Conservation (phyloP, 2,797 vertebrate species). For the Clamator glandarius region DNA sequence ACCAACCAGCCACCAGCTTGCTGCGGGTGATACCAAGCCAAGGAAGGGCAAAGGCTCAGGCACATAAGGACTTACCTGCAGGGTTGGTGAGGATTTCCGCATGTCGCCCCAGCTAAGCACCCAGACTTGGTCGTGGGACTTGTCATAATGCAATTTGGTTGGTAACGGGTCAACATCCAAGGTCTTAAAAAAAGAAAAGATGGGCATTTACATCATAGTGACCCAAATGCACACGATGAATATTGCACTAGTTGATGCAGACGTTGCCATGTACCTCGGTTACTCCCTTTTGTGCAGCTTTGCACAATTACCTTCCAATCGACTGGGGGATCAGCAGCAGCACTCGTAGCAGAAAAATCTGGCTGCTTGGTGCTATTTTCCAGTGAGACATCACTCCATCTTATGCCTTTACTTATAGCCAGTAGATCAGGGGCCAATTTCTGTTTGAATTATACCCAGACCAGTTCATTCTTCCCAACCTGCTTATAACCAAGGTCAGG, state of each 20-base stretch:
- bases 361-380: not conserved
- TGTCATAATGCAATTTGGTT: conserved; percentile 92
- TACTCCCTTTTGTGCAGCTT: not conserved
- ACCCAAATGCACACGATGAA: not conserved
- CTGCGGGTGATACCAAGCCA: not conserved
- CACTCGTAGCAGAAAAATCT: not conserved
- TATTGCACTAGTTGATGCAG: not conserved
- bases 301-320: not conserved
- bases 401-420: not conserved
- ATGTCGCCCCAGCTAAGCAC: conserved; percentile 91
- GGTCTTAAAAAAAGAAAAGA: conserved; percentile 76
- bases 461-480: not conserved
- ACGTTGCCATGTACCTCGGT: not conserved
- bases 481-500: not conserved
- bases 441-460: not conserved
- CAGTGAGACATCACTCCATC: not conserved
- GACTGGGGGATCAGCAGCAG: not conserved
- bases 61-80: conserved; percentile 83
- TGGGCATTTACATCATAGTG: not conserved
- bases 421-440: not conserved
- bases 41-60: not conserved
- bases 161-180: conserved; percentile 90
- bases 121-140: conserved; percentile 98
- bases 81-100: conserved; percentile 82
- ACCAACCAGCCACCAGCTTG: not conserved